Base-by-base conservation (phyloP, 2,797 vertebrate species). In the Bovichtus diacanthus region DNA sequence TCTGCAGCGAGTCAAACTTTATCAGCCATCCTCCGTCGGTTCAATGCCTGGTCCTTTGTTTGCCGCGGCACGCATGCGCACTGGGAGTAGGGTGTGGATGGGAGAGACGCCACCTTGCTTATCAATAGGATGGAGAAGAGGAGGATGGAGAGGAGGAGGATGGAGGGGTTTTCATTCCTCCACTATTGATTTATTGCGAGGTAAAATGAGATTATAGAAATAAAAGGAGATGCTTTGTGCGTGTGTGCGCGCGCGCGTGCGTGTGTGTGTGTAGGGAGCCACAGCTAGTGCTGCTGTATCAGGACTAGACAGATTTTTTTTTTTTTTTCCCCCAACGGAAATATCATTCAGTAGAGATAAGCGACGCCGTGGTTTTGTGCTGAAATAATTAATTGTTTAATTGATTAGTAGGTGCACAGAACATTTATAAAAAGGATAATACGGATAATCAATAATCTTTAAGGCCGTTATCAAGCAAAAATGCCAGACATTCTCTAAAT, bases 31-130 rank as follows among this genome's bases (percentile, higher is more conserved):
- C n/a, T 65, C 71, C 5, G 54, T 54, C 74, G 25, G 13, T 83
- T 79, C 70, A 87, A 81, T 74, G 87, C 81, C 73, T 10, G 86
- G 61, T 93, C 86, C 93, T 94, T 95, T 95, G 93, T 94, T 93
- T 91, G 89, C 73, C 56, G 74, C 68, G 90, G 75, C 76, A 13
- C 94, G 93, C 94, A 94, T 95, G 94, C 94, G 94, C 93, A 91
- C 13, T 94, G 59, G 15, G 23, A n/a, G 76, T 49, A 88, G 93
- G 94, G 94, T 95, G 94, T 93, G 94, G 93, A 94, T 82, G 89
- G 69, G 74, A 87, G 86, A 88, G 72, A 85, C 82, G 88, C 87
- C 82, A 88, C 87, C 81, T 87, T 86, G 85, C 81, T 66, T 92
- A 56, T 91, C 84, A 93, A 87, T 88, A 83, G 80, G 87, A 79